Evolutionary conservation across 2,888 invertebrate species (phyloP), one percentile per base, ranked within the genome.

Genomic region (Pseudolycoriella hygida): DNA sequence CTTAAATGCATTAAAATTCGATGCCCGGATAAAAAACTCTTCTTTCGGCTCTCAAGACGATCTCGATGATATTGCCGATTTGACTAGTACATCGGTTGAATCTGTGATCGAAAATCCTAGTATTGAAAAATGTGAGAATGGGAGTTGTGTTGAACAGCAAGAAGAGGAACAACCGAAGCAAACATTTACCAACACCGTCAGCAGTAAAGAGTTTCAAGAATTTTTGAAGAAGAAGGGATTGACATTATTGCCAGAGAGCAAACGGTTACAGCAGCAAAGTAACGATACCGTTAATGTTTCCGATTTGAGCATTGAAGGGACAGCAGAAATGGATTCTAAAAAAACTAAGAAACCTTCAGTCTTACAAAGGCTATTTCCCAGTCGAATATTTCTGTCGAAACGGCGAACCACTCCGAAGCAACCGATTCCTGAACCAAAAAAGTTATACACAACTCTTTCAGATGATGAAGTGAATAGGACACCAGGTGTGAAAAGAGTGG

Each of bases 1-100:
- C 34, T 56, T 61, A 44, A 66, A 66, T 53, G 66, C 60, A 10
- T 63, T 62, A 50, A 62, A 61, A 46, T 66, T 66, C 44, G 66
- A 66, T 49, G 63, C 61, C 45, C 54, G 65, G 14, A 60, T 62
- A 0, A 64, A 61, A 46, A 60, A 59, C 37, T 49, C 62, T 14
- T 57, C 63, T 40, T 56, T 66, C 17, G 55, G 58, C 37, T 61
- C 61, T 3, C 64, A 65, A 40, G 64, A 61, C 49, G 64, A 66
- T 52, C 52, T 64, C 19, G 66, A 66, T 43, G 65, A 65, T 8
- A 58, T 64, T 12, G 64, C 60, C 32, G 61, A 59, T 2, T 45
- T 63, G 42, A 60, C 61, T 1, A 41, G 40, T 34, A 41, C 25
- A 30, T 41, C 20, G 8, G 12, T 19, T n/a, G 34, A 19, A 20